These are phyloP conservation scores for Luidia sarsii DNA, from an alignment of 53 echinoderm and acorn worm genomes.

Conservation along the genomic window DNA sequence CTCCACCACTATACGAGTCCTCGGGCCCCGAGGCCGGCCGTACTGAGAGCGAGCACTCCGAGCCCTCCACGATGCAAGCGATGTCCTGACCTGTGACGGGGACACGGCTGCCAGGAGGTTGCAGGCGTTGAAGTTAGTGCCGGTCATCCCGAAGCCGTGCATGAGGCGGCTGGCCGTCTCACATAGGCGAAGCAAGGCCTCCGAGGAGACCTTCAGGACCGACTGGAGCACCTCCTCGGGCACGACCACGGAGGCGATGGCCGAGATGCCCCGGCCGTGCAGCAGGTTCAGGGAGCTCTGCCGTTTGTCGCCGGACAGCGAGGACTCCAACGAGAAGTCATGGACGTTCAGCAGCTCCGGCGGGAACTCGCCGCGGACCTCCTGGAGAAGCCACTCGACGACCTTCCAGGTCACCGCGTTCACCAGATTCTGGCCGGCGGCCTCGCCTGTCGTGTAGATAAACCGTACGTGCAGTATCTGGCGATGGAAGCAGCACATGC, in stretches of 20 bases:
- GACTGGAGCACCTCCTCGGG: slow-evolving; percentile 5
- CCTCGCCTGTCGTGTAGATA: slow-evolving; percentile 12
- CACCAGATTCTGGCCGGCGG: slow-evolving; percentile 20
- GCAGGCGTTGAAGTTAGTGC: not conserved
- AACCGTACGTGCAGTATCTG: not conserved
- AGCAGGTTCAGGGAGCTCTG: not conserved
- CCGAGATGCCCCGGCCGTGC: slow-evolving; percentile 11
- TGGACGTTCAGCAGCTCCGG: not conserved
- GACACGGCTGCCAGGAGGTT: slow-evolving; percentile 6
- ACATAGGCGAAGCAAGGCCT: not conserved
- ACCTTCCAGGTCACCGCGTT: not conserved
- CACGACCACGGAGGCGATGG: not conserved
- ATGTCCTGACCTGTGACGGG: slow-evolving; percentile 8
- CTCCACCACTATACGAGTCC: too few relatives aligned
- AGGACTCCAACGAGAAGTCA: not conserved
- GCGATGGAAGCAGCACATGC: not conserved
- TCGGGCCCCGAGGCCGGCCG: not conserved
- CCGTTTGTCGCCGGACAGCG: slow-evolving; percentile 14
- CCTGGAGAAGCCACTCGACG: not conserved
- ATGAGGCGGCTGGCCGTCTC: too few relatives aligned
- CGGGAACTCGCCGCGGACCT: not conserved
- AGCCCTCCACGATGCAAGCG: not conserved
- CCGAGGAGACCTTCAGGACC: not conserved
- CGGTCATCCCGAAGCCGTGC: not conserved
- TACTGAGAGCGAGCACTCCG: not conserved